Evolutionary conservation across 2,113 vertebrate genomes (phyloP).

Genomic region (Rostratula benghalensis): DNA sequence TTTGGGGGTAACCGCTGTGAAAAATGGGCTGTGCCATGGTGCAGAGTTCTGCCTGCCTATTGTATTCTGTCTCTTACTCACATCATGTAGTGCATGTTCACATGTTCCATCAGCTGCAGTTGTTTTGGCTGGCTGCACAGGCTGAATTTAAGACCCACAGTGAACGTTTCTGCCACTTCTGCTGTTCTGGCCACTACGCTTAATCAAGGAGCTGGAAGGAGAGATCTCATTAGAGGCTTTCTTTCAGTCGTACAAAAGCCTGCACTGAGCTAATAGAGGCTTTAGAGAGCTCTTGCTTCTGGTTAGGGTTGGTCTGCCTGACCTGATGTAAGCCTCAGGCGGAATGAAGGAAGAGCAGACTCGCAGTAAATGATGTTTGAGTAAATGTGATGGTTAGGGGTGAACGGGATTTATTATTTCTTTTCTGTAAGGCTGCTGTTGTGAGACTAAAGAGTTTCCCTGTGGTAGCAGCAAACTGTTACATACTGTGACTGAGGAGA

Average conservation of each 20-base stretch:
- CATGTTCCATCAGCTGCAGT: neutral
- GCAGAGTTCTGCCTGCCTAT: neutral
- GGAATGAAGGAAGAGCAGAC: neutral
- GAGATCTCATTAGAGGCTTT: slow-evolving; percentile 36
- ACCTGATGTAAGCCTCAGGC: slow-evolving; percentile 15
- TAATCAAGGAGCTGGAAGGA: slow-evolving; percentile 34
- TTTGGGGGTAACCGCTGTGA: slow-evolving; percentile 37
- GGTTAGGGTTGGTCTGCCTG: neutral
- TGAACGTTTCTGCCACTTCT: neutral
- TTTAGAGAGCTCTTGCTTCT: slow-evolving; percentile 11
- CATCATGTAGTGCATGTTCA: neutral
- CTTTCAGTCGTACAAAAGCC: neutral
- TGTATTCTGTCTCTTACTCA: neutral
- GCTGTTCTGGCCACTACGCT: neutral
- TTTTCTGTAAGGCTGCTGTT: neutral
- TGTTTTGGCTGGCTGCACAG: slow-evolving; percentile 21
- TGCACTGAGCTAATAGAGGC: neutral
- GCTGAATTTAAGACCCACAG: neutral
- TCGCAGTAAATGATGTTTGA: neutral
- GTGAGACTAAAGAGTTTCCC: neutral
- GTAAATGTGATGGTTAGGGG: neutral
- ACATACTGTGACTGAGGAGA: too few relatives aligned
- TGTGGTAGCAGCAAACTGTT: neutral
- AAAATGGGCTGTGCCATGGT: neutral
- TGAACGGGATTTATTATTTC: neutral